Evolutionary conservation across 2,888 invertebrate species (phyloP), one percentile per base, ranked within the genome.

Genomic region (Chaetoderma sp.): DNA sequence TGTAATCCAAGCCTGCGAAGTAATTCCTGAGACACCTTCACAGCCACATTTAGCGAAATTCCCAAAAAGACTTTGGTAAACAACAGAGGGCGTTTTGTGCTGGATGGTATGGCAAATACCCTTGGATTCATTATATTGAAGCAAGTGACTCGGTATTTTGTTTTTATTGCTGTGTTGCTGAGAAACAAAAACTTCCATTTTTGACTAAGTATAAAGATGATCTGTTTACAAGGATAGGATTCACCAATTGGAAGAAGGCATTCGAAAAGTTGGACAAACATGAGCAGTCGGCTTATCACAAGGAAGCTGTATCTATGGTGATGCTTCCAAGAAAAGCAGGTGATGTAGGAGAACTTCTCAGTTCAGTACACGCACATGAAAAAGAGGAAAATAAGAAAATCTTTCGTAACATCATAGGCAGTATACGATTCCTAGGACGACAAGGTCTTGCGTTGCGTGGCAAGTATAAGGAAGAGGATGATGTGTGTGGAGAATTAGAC

Each of bases 161-260:
- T 39, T 57, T 39, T 28, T 44, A 30, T 45, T 42, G 16, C 23
- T 18, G 1, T 32, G 47, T 47, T 21, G 47, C 18, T 18, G 47
- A 47, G 18, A 59, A 30, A 33, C 4, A 25, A 21, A 28, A 18
- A 30, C 5, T 28, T 25, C 59, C 16, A 27, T n/a, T n/a, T n/a
- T 23, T 30, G 47, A 71, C 32, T 65, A 67, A 47, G 65, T 72
- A 71, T 23, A n/a, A 47, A 56, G 70, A 65, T 21, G 47, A 44
- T 27, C 27, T 59, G 13, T 73, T 68, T 39, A 68, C 66, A 16
- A 60, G 61, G 16, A 49, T 39, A 39, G 69, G 67, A 16, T 73
- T 59, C 45, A 55, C n/a, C 16, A 72, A 73, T 50, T 73, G 73
- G 73, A 73, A 69, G 65, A 63, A 72, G 23, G 71, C 71, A 8